phyloP scores from a whole-genome alignment of 2,888 invertebrate genomes.

The Meghimatium bilineatum region DNA sequence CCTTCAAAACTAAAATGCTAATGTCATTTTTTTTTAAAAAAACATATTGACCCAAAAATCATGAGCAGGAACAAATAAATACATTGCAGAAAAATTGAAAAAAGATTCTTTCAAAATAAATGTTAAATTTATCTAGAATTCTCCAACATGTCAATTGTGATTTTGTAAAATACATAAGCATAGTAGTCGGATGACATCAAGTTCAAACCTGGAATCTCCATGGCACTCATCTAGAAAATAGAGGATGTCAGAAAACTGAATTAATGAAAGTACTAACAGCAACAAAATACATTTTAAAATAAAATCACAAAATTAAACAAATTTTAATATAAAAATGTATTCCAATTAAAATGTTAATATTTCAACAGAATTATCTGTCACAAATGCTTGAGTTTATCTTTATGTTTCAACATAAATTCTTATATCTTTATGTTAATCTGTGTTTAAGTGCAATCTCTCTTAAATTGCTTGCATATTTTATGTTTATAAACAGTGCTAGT shows the following conservation, averaged over 20 bases:
- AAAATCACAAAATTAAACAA: no score
- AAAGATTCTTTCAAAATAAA: neutral
- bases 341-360: no score
- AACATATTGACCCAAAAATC: no score
- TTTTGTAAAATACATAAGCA: constrained; percentile 99
- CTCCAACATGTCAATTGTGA: constrained; percentile 86
- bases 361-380: no score
- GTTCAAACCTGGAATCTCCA: constrained; percentile 97
- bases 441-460: no score
- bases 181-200: constrained; percentile 94
- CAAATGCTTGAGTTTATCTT: no score
- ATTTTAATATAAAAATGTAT: no score
- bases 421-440: no score
- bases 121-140: constrained; percentile 26
- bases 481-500: no score
- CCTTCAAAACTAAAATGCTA: neutral
- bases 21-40: neutral
- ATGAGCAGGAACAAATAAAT: neutral
- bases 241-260: neutral
- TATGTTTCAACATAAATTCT: no score
- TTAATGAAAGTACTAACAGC: neutral
- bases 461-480: no score
- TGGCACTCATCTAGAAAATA: constrained; percentile 54
- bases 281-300: no score
- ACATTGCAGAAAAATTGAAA: neutral